Conservation (phyloP, 2,888 invertebrate genomes). For the Julus scanicus region DNA sequence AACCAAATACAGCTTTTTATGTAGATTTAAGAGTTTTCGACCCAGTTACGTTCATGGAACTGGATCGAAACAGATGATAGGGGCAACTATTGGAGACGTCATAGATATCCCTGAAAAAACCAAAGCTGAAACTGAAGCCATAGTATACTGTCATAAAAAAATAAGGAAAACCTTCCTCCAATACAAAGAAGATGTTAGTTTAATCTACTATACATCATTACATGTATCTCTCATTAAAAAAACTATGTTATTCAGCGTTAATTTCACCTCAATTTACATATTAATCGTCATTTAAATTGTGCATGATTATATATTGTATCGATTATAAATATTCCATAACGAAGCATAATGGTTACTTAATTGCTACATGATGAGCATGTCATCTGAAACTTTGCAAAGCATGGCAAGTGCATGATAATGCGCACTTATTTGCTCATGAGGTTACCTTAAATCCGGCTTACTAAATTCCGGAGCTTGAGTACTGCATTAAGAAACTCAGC, state of each 20-base stretch:
- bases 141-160: constrained; percentile 72
- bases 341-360: no score
- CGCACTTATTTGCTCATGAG: neutral
- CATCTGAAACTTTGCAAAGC: no score
- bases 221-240: neutral
- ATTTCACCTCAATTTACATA: constrained; percentile 63
- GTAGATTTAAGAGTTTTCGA: neutral
- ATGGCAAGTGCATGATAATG: neutral
- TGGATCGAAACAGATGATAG: constrained; percentile 69
- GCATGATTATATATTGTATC: neutral
- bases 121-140: constrained; percentile 71
- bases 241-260: neutral
- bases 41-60: constrained; percentile 8
- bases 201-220: neutral
- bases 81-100: constrained; percentile 72
- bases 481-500: constrained; percentile 21
- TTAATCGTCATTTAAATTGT: no score
- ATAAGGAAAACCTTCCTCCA: constrained; percentile 70
- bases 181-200: constrained; percentile 66
- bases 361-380: no score
- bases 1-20: no score
- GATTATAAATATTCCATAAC: no score
- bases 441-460: constrained; percentile 50
- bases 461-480: constrained; percentile 34
- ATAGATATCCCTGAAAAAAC: constrained; percentile 70